Evolutionary conservation across 2,797 vertebrate genomes (phyloP), one percentile per base, ranked within the genome.

Genomic region (Hipposideros larvatus): DNA sequence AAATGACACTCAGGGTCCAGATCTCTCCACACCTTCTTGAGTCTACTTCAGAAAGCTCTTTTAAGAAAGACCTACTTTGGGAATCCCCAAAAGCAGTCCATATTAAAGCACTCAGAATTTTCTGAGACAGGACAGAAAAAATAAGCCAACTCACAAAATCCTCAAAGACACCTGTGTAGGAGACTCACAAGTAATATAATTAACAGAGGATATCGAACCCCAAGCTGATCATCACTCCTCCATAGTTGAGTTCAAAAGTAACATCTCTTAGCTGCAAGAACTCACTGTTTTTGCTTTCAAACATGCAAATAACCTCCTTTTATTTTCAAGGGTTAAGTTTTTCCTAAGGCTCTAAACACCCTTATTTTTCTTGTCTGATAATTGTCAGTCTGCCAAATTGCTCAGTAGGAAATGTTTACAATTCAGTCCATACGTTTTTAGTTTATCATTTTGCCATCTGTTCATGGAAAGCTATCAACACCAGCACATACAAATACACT

Each of bases 361-460:
- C 55, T 74, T 78, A 14, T n/a, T 75, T 65, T 70, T 84, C 91
- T 28, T 85, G 34, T 68, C 88, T 83, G 61, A 71, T 73, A 77
- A 92, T 83, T 92, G 87, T 93, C 96, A 63, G 89, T 68, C 94
- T 97, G 95, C 83, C 92, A 83, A 96, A 86, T 78, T 79, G 92
- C 87, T 94, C 68, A 66, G 43, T 57, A 95, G 71, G 89, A 93
- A 95, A 92, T 92, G 80, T 88, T 96, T 95, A 51, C 46, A 51
- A 55, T 80, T 85, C 55, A 51, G 37, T 70, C 26, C 91, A 34
- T 95, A 79, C 55, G 51, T 71, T 90, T 90, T 93, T 55, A 95
- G 94, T 86, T 94, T 87, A 95, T 88, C 48, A 0, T 97, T 94
- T 95, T 94, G 63, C 96, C 97, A 95, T 97, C 96, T 97, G 94